Percentiles rank a stretch among this genome's conserved stretches.
These are phyloP conservation scores for Isoperla grammatica DNA, from an alignment of 2,888 invertebrate species.

Conservation along the genomic window DNA sequence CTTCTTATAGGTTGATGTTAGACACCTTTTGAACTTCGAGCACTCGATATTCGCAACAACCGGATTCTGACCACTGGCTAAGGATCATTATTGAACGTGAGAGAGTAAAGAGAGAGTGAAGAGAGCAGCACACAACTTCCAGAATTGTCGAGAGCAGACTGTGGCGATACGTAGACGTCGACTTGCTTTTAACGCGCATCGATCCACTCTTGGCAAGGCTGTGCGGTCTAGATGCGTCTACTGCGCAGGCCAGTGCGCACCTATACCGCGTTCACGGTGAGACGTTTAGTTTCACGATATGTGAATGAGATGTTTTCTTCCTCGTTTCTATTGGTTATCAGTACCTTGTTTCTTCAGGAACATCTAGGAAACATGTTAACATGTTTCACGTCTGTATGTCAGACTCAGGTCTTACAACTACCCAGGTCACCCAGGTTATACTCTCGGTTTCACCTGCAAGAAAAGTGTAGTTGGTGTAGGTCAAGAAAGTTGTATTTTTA, in stretches of 20 bases:
- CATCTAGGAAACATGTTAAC: too few relatives aligned
- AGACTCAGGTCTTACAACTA: too few relatives aligned
- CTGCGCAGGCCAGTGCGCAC: constrained; percentile 3
- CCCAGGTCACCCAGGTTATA: too few relatives aligned
- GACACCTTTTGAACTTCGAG: constrained; percentile 19
- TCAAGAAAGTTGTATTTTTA: too few relatives aligned
- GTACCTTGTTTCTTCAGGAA: too few relatives aligned
- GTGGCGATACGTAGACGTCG: neutral
- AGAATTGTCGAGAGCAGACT: neutral
- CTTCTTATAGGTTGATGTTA: neutral
- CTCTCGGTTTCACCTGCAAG: too few relatives aligned
- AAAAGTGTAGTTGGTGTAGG: too few relatives aligned
- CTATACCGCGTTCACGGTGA: neutral
- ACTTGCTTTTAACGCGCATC: constrained; percentile 14
- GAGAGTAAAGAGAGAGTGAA: neutral
- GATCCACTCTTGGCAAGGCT: constrained; percentile 6
- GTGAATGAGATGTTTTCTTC: too few relatives aligned
- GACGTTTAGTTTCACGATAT: too few relatives aligned
- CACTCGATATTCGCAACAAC: constrained; percentile 27
- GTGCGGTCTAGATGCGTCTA: neutral
- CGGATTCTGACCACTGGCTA: constrained; percentile 23
- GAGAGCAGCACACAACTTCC: neutral
- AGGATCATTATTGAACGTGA: constrained; percentile 22
- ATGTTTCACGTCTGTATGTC: too few relatives aligned
- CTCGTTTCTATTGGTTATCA: too few relatives aligned